Evolutionary conservation across 1,140 invertebrate genomes (phyloP).

Genomic region (Dendroctonus ponderosae): DNA sequence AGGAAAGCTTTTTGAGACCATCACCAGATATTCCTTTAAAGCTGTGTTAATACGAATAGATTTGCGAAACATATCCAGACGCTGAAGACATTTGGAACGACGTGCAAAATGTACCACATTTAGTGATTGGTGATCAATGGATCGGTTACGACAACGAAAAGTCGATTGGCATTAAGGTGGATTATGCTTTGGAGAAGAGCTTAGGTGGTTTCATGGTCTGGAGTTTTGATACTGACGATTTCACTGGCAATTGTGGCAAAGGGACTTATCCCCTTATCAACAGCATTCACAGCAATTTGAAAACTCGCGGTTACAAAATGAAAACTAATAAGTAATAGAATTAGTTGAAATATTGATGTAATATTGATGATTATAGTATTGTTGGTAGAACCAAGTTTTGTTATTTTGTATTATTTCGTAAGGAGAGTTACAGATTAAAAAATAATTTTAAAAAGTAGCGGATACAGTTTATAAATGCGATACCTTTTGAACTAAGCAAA

Average conservation of each 20-base stretch:
- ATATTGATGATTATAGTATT: not conserved
- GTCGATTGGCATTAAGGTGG: slow-evolving; percentile 41
- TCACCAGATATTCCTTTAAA: not conserved
- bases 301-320: slow-evolving; percentile 8
- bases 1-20: slow-evolving; percentile 51
- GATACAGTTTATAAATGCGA: too few species aligned
- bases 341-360: not conserved
- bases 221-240: slow-evolving; percentile 75
- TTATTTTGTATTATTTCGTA: too few species aligned
- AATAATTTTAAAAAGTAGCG: too few species aligned
- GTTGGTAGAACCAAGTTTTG: too few species aligned
- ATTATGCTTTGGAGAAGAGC: slow-evolving; percentile 55
- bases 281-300: slow-evolving; percentile 36
- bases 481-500: too few species aligned
- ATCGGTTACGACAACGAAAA: slow-evolving; percentile 47
- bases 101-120: slow-evolving; percentile 42
- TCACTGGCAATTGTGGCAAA: slow-evolving; percentile 59
- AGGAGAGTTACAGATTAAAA: too few species aligned
- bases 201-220: slow-evolving; percentile 70
- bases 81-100: slow-evolving; percentile 51
- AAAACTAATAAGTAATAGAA: not conserved
- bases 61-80: slow-evolving; percentile 48
- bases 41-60: slow-evolving; percentile 36
- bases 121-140: slow-evolving; percentile 46
- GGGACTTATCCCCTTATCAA: slow-evolving; percentile 58